These are phyloP conservation scores for Cepaea hortensis DNA, from an alignment of 2,888 invertebrate genomes.

Conservation along the genomic window DNA sequence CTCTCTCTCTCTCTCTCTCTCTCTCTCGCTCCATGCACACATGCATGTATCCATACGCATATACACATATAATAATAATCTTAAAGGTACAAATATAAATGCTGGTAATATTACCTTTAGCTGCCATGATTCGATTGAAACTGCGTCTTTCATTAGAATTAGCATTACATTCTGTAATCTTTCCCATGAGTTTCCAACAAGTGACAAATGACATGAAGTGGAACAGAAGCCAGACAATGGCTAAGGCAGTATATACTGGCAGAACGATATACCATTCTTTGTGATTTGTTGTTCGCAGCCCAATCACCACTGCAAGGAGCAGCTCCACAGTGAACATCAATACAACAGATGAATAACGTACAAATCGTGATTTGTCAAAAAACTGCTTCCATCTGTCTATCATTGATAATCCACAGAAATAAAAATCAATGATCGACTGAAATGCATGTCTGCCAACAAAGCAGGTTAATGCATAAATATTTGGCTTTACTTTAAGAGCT, in stretches of 20 bases:
- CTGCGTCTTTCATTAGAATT: constrained; percentile 52
- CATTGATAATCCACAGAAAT: constrained; percentile 68
- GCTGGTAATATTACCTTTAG: constrained; percentile 51
- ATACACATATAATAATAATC: not conserved
- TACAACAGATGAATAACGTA: constrained; percentile 62
- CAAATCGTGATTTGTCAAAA: constrained; percentile 60
- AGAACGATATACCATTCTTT: constrained; percentile 76
- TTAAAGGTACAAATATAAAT: not conserved
- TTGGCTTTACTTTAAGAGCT: constrained; percentile 61
- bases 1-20: no score
- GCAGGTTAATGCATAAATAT: constrained; percentile 70
- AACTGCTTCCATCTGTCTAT: constrained; percentile 73
- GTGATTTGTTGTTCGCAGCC: constrained; percentile 67
- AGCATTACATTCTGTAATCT: constrained; percentile 70
- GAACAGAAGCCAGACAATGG: constrained; percentile 71
- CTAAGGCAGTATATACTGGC: constrained; percentile 71
- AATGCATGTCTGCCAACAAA: constrained; percentile 67
- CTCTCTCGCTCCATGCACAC: no score
- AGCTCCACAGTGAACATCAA: constrained; percentile 63
- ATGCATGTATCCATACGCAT: not conserved
- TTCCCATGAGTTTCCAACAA: constrained; percentile 72
- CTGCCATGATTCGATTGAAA: constrained; percentile 72
- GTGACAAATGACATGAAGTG: constrained; percentile 71
- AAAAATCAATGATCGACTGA: constrained; percentile 70
- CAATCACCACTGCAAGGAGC: constrained; percentile 61